Evolutionary conservation across 2,113 vertebrate genomes (phyloP).

Genomic region (Talpa occidentalis): DNA sequence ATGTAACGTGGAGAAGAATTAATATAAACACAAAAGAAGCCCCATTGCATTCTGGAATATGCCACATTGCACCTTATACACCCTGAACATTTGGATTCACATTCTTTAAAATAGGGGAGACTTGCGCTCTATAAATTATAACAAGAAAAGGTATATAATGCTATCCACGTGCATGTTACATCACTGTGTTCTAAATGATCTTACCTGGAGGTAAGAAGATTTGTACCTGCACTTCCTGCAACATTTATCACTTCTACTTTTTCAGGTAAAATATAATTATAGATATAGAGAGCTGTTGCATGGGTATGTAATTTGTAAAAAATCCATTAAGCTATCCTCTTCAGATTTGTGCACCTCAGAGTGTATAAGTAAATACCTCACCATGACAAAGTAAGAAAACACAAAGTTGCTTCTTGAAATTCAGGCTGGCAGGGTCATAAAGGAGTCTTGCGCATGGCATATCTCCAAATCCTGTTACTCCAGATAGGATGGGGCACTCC

Average conservation of each 20-base stretch:
- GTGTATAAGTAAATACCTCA: background rate
- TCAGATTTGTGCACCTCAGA: constrained; percentile 12
- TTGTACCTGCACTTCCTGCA: background rate
- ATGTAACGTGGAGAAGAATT: constrained; percentile 2
- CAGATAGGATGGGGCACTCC: background rate
- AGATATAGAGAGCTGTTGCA: background rate
- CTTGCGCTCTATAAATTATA: background rate
- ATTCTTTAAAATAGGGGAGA: background rate
- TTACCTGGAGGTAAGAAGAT: background rate
- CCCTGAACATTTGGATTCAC: background rate
- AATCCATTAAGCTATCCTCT: constrained; percentile 35
- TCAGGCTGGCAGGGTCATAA: background rate
- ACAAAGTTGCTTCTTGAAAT: background rate
- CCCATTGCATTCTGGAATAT: background rate
- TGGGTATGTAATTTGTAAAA: constrained; percentile 39
- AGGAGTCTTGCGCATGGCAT: fast-evolving
- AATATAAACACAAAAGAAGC: background rate
- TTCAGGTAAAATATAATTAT: constrained; percentile 29
- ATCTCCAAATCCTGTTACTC: background rate
- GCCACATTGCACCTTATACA: background rate
- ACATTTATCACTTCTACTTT: constrained; percentile 21
- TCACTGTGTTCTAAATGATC: background rate
- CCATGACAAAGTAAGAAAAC: background rate
- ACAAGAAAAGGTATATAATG: background rate
- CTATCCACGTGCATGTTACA: background rate